A percentile compares a stretch with the other conserved stretches of the same genome.
Evolutionary conservation across 2,888 invertebrate species (phyloP).

Genomic region (Druceiella hillmani): DNA sequence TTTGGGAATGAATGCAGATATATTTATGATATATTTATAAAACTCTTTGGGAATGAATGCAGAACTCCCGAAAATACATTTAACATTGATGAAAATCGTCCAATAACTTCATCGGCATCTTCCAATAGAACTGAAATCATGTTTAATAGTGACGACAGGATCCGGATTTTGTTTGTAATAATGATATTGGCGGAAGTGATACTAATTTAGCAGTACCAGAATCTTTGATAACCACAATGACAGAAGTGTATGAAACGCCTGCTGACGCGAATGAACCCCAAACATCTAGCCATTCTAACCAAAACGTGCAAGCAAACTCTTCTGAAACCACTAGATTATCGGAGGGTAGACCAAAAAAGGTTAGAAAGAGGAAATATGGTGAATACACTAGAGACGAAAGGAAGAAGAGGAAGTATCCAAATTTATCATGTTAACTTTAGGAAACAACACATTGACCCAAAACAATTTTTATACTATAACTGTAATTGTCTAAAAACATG

Average conservation of each 20-base stretch:
- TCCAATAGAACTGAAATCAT: slow-evolving; percentile 1
- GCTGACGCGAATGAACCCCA: no score
- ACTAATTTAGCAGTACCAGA: slow-evolving; percentile 2
- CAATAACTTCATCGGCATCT: slow-evolving; percentile 1
- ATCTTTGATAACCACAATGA: slow-evolving; percentile 1
- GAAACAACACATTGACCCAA: neutral
- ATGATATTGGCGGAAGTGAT: neutral
- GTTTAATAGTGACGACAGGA: slow-evolving; percentile 2
- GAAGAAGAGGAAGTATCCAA: slow-evolving; percentile 9
- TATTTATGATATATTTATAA: neutral
- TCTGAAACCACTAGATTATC: slow-evolving; percentile 5
- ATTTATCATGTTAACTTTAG: slow-evolving; percentile 3
- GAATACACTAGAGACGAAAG: slow-evolving; percentile 9
- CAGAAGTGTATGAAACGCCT: slow-evolving; percentile 4
- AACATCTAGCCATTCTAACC: no score
- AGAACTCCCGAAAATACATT: neutral
- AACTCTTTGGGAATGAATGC: neutral
- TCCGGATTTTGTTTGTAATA: slow-evolving; percentile 2
- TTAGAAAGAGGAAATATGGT: slow-evolving; percentile 11
- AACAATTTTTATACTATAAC: neutral
- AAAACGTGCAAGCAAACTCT: no score
- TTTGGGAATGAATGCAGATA: no score
- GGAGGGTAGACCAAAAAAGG: slow-evolving; percentile 11
- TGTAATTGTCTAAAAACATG: neutral
- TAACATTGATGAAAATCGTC: neutral